These are phyloP conservation scores for Trichopria drosophilae DNA, from an alignment of 2,888 invertebrate species.

Conservation along the genomic window DNA sequence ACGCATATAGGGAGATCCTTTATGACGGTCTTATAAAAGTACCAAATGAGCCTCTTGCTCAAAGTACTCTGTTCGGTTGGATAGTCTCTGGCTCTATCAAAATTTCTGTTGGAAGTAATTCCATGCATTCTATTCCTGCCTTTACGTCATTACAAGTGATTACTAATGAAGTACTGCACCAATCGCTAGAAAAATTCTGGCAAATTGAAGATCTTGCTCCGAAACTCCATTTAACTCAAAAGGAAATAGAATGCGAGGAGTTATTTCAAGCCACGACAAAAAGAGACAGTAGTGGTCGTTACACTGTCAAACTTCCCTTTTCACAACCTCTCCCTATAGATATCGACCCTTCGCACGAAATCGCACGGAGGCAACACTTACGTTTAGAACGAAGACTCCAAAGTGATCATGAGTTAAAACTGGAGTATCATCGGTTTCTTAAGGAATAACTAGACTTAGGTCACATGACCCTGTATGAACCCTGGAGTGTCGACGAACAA, in stretches of 20 bases:
- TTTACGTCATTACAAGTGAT: neutral
- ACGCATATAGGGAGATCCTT: no score
- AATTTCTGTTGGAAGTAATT: no score
- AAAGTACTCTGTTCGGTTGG: no score
- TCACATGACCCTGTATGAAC: neutral
- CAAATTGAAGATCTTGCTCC: neutral
- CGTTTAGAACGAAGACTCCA: neutral
- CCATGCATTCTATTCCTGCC: neutral
- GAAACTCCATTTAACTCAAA: neutral
- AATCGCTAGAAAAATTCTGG: no score
- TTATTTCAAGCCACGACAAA: neutral
- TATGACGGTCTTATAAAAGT: no score
- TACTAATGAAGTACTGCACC: neutral
- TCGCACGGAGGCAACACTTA: neutral
- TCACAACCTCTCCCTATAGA: no score
- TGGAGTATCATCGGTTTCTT: constrained; percentile 2
- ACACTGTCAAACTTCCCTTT: neutral
- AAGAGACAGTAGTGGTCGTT: neutral
- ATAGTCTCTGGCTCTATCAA: no score
- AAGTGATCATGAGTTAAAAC: neutral
- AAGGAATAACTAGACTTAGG: neutral
- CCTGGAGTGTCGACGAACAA: neutral
- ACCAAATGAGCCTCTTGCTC: no score
- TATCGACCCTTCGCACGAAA: neutral
- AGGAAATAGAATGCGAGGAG: neutral